These are phyloP conservation scores for Zoanthus sansibaricus DNA, from an alignment of 92 coral and sea anemone genomes.

Conservation along the genomic window DNA sequence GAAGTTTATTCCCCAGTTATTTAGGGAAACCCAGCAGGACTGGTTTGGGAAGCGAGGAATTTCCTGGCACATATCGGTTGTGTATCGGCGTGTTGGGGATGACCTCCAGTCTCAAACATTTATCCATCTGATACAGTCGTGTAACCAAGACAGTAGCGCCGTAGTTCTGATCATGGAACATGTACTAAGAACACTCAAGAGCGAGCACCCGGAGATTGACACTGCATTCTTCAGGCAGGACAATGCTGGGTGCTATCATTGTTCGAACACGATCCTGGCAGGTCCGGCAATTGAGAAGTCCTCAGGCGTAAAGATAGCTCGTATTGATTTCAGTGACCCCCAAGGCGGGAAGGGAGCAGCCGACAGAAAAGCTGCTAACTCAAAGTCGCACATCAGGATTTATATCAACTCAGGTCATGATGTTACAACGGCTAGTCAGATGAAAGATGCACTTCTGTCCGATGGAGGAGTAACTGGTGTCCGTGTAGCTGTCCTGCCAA, in stretches of 20 bases:
- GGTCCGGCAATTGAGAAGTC: constrained; percentile 1
- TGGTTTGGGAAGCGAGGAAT: constrained; percentile 28
- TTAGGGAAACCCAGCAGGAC: constrained; percentile 13
- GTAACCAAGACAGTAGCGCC: constrained; percentile 20
- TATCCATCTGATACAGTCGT: constrained; percentile 1
- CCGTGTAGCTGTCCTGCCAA: constrained; percentile 23
- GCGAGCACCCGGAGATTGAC: constrained; percentile 14
- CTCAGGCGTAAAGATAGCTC: neutral
- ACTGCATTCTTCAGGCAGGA: constrained; percentile 16
- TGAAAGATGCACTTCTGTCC: constrained; percentile 10
- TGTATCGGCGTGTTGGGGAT: constrained; percentile 4
- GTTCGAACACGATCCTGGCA: constrained; percentile 5
- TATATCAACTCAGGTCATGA: constrained; percentile 1
- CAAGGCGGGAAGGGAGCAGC: constrained; percentile 18
- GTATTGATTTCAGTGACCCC: constrained; percentile 20
- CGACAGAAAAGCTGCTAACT: constrained; percentile 13
- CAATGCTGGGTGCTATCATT: constrained; percentile 24
- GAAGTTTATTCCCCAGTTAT: constrained; percentile 16
- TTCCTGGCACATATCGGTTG: constrained; percentile 21
- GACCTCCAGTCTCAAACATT: constrained; percentile 2
- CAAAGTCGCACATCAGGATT: constrained; percentile 11
- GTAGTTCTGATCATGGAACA: constrained; percentile 3
- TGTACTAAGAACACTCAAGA: constrained; percentile 10
- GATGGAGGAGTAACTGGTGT: constrained; percentile 13
- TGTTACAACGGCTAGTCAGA: constrained; percentile 11